Base-by-base conservation (phyloP, 2,797 vertebrate genomes). In the Calcarius lapponicus region DNA sequence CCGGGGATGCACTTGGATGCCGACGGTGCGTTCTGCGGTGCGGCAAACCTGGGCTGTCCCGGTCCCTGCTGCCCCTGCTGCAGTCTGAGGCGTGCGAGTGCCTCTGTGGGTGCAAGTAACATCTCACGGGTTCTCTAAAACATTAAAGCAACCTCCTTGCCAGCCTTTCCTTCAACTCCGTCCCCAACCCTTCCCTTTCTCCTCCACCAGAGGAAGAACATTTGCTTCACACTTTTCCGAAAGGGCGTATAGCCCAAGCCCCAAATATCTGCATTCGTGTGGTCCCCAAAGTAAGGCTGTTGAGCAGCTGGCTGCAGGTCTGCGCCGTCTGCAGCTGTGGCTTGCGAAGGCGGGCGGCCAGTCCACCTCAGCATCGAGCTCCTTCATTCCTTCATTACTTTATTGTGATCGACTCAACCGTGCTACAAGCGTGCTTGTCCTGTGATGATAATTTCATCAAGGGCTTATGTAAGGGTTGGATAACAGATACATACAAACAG, bases 391-490 rank as follows among this genome's bases (percentile, higher is more conserved):
- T 86, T 80, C 48, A 0, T 67, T 14, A 3, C 67, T 87, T 67
- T 69, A 12, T 70, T 88, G 76, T 38, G 17, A 66, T 57, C 91
- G n/a, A 8, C 72, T 88, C 86, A 73, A 15, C 43, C 34, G 7
- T 90, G 88, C 70, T 70, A 31, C 51, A 56, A 66, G 88, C 54
- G 57, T 86, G 71, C 81, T 75, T 57, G 86, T 76, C 65, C 86
- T 48, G 76, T 38, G 83, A 62, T 66, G 94, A 84, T 95, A 88
- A 89, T 89, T 93, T 86, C 84, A 76, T 80, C 86, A 54, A 66
- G 53, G 17, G 88, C 90, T 95, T 93, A 82, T 93, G 82, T 91
- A 84, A 96, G 91, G 73, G 22, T 57, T 94, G 92, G 89, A 32
- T 97, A 87, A 82, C 48, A 73, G 62, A 76, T 36, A 43, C 17